Percentiles rank a stretch among this genome's conserved stretches.
Conservation (phyloP, 2,113 vertebrate species). For the Capreolus pygargus region DNA sequence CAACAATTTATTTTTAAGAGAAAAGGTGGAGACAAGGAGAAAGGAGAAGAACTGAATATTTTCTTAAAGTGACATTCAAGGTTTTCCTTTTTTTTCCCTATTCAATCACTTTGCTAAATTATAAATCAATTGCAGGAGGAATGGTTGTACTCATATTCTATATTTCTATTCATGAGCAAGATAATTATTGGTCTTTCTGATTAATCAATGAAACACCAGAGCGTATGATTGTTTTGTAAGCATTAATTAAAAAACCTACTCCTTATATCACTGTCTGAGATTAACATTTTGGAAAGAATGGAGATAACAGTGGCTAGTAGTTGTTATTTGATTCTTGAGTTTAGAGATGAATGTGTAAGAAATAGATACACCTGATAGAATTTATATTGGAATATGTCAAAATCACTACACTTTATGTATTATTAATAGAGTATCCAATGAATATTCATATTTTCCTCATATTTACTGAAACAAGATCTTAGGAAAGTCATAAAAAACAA, state of each 20-base stretch:
- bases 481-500: background rate
- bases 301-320: background rate
- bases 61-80: background rate
- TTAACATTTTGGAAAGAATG: background rate
- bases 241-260: background rate
- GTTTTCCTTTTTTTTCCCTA: background rate
- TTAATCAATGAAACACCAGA: constrained; percentile 38
- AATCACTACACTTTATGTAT: background rate
- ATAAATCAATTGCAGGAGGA: constrained; percentile 23
- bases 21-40: background rate
- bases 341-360: background rate
- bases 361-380: background rate
- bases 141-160: background rate
- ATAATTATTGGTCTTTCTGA: background rate
- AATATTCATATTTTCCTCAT: background rate
- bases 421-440: background rate
- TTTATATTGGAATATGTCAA: background rate
- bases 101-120: constrained; percentile 47
- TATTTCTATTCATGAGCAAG: constrained; percentile 25
- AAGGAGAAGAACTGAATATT: background rate
- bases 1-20: background rate
- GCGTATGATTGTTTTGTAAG: constrained; percentile 24
- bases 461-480: background rate
- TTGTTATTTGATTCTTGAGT: background rate
- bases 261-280: background rate